Evolutionary conservation across 2,113 vertebrate species (phyloP).

Genomic region (Alexandromys fortis): DNA sequence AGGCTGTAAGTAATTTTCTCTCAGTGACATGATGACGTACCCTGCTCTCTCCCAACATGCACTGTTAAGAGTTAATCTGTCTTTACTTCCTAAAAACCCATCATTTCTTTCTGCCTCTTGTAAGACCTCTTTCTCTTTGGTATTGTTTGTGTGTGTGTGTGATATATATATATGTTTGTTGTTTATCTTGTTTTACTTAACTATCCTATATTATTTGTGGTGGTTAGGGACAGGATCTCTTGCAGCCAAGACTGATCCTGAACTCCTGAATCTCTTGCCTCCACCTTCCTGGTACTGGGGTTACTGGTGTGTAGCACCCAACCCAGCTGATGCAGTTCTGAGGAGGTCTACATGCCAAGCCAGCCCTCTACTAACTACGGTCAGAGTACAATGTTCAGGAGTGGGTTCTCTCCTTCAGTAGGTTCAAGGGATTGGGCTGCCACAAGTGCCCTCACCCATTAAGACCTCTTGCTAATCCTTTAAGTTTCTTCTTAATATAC

Average conservation of each 20-base stretch:
- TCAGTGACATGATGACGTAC: neutral
- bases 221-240: neutral
- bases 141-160: neutral
- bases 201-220: neutral
- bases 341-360: neutral
- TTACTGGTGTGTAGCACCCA: neutral
- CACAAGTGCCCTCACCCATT: too few relatives aligned
- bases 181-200: too few relatives aligned
- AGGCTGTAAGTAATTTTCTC: conserved; percentile 45
- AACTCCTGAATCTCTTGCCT: neutral
- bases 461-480: neutral
- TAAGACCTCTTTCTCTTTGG: neutral
- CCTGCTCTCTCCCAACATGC: neutral
- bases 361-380: too few relatives aligned
- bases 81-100: conserved; percentile 36
- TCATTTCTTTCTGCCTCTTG: conserved; percentile 23
- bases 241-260: neutral
- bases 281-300: neutral
- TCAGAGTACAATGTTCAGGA: too few relatives aligned
- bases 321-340: neutral
- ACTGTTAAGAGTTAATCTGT: conserved; percentile 11
- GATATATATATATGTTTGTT: too few relatives aligned
- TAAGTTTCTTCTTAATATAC: neutral
- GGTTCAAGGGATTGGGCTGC: neutral
- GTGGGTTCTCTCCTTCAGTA: neutral